Evolutionary conservation across 35 echinoderm and acorn worm genomes (phyloP), one percentile per base, ranked within the genome.

Genomic region (Hemicentrotus pulcherrimus): DNA sequence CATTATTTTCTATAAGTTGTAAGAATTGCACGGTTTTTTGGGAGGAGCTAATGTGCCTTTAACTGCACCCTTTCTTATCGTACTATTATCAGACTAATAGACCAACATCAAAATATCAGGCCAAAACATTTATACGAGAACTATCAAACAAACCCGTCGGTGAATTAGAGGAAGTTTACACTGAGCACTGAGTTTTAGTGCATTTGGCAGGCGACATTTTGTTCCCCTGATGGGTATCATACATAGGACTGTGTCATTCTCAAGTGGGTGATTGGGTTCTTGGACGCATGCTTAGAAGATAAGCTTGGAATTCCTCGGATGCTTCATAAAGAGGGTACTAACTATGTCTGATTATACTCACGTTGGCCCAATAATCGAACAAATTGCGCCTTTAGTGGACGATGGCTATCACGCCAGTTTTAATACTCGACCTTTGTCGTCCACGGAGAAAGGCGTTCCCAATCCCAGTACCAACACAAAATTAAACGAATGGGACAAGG

Each of bases 111-210:
- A 45, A 90, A 45, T 47, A 47, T 47, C 32, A 47, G 88, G 88
- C 24, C 88, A 90, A 90, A 90, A 90, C 88, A 90, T 90, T 90
- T 90, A 90, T 32, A 90, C 88, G 4, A 90, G 32, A 45, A 45
- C 32, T 90, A 47, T 90, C n/a, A 90, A 90, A 90, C 88, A 90
- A 90, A 90, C 88, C 14, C n/a, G 32, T 47, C 88, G 32, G 65
- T 78, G 28, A 78, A 78, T 78, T 78, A 78, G 65, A 78, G 22
- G 65, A 78, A 78, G 65, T 78, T 78, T 78, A 70, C 24, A 70
- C 18, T 24, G 61, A 70, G 61, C 61, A 24, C 3, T 2, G 18
- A 24, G 7, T 70, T 70, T 70, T 28, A 70, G 18, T 19, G 65
- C 19, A 24, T 78, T 78, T 78, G 65, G n/a, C 65, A 78, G 65